phyloP scores from a whole-genome alignment of 2,797 vertebrate genomes.

The Acrossocheilus fasciatus region DNA sequence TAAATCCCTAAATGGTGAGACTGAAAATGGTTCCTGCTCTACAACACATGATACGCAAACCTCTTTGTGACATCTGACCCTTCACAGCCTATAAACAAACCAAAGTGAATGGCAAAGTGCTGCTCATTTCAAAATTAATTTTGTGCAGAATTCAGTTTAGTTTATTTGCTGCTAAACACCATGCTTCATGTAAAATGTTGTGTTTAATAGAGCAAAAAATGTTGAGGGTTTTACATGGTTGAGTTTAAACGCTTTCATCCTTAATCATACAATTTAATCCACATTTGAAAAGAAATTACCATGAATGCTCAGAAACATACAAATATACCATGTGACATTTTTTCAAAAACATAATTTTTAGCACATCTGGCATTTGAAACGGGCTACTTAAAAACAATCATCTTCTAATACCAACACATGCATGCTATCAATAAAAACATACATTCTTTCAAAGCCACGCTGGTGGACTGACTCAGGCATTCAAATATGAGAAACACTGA shows the following conservation, averaged over 20 bases:
- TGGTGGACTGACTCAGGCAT: not conserved
- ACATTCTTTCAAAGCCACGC: not conserved
- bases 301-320: not conserved
- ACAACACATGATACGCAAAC: conserved; percentile 28
- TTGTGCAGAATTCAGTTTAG: not conserved
- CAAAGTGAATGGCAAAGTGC: not conserved
- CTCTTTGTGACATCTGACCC: conserved; percentile 40
- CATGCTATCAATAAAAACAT: conserved; percentile 9
- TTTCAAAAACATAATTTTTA: not conserved
- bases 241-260: not conserved
- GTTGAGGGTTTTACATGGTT: not conserved
- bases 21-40: conserved; percentile 21
- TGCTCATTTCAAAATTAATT: not conserved
- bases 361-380: not conserved
- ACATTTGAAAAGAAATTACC: not conserved
- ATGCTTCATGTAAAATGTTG: not conserved
- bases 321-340: not conserved
- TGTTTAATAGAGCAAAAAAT: not conserved
- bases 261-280: not conserved
- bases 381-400: not conserved
- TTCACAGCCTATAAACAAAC: conserved; percentile 16
- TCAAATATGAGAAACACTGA: conserved; percentile 19
- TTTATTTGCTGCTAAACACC: not conserved
- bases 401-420: not conserved
- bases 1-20: not conserved